phyloP scores from a whole-genome alignment of 2,888 invertebrate genomes.

The Cybosia mesomella region DNA sequence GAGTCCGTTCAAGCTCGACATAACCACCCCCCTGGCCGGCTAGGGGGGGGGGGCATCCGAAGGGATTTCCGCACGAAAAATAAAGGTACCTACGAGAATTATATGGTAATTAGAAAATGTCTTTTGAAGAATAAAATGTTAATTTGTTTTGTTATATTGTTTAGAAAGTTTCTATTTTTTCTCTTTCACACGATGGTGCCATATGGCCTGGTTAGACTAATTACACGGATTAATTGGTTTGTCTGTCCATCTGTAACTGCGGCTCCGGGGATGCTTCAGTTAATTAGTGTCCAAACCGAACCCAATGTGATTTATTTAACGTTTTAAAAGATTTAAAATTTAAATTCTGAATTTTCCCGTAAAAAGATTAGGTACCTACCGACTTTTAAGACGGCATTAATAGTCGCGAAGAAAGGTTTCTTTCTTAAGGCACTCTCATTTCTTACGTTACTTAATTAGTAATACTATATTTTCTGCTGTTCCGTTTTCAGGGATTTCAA shows the following conservation, averaged over 20 bases:
- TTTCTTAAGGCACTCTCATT: neutral
- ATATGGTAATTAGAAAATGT: neutral
- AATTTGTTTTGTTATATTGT: conserved; percentile 15
- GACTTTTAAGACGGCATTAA: conserved; percentile 1
- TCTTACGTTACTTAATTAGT: neutral
- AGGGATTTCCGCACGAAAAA: neutral
- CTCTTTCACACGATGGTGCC: conserved; percentile 43
- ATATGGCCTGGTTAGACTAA: conserved; percentile 75
- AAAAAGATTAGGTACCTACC: neutral
- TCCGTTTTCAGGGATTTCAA: too few relatives aligned
- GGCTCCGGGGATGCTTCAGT: conserved; percentile 76
- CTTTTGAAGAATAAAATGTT: neutral
- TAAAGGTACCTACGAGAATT: neutral
- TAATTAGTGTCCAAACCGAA: conserved; percentile 79
- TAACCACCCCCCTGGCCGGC: too few relatives aligned
- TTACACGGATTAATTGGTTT: conserved; percentile 83
- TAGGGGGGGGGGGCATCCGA: too few relatives aligned
- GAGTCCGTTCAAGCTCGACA: too few relatives aligned
- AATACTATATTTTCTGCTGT: neutral
- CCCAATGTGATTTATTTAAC: conserved; percentile 76
- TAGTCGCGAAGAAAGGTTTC: neutral
- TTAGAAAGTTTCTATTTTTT: conserved; percentile 39
- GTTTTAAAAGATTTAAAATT: conserved; percentile 53
- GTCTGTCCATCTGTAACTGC: conserved; percentile 84
- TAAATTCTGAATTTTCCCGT: neutral